Conservation (phyloP, 2,797 vertebrate genomes). For the Myotis myotis region DNA sequence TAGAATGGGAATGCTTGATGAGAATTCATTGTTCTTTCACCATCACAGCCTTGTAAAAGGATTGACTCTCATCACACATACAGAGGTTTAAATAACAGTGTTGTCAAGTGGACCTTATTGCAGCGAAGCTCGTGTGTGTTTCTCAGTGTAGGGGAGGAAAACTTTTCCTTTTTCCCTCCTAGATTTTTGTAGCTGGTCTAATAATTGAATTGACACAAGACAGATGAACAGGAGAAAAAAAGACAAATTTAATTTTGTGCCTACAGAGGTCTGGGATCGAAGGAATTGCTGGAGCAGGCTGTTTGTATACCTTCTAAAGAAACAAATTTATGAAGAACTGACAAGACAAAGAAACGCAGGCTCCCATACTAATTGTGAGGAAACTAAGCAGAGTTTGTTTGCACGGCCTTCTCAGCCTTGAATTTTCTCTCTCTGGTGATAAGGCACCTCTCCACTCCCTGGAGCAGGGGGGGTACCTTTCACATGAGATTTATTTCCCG, state of each 20-base stretch:
- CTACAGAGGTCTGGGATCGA: not conserved
- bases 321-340: not conserved
- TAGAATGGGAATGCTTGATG: not conserved
- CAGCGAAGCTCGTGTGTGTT: not conserved
- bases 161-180: not conserved
- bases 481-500: not conserved
- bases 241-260: not conserved
- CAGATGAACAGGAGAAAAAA: not conserved
- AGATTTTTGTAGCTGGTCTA: not conserved
- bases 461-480: not conserved
- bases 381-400: not conserved
- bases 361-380: not conserved
- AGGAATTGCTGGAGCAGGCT: not conserved
- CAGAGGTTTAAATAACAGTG: not conserved
- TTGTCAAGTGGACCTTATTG: not conserved
- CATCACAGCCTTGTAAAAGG: constrained; percentile 7
- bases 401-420: not conserved
- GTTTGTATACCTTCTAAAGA: not conserved
- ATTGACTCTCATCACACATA: not conserved
- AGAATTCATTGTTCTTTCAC: constrained; percentile 39
- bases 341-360: not conserved
- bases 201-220: not conserved
- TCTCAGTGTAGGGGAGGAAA: not conserved
- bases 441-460: not conserved
- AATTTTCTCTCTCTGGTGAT: not conserved